Evolutionary conservation across 2,797 vertebrate genomes (phyloP).

Genomic region (Sebastiscus tertius): DNA sequence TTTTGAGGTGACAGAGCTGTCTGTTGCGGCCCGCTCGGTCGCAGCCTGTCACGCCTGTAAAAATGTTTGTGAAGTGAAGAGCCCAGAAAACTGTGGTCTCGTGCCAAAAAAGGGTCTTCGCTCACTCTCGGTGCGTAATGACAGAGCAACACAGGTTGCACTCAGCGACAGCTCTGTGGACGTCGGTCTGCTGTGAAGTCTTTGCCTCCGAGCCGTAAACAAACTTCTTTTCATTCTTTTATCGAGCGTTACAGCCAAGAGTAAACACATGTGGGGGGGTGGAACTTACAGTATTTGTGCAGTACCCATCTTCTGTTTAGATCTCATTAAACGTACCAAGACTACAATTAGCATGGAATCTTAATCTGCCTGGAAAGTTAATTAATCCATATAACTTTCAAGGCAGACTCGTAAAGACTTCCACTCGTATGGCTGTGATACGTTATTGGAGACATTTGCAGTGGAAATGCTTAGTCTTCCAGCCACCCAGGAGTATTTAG

Average conservation of each 20-base stretch:
- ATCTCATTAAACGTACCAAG: slow-evolving; percentile 66
- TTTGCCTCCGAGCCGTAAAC: slow-evolving; percentile 30
- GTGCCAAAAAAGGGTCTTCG: slow-evolving; percentile 77
- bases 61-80: slow-evolving; percentile 85
- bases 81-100: slow-evolving; percentile 68
- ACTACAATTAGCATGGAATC: slow-evolving; percentile 74
- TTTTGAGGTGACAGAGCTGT: slow-evolving; percentile 77
- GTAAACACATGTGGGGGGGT: slow-evolving; percentile 30
- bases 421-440: slow-evolving; percentile 60
- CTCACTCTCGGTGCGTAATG: slow-evolving; percentile 63
- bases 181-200: slow-evolving; percentile 17
- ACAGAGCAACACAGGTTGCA: slow-evolving; percentile 65
- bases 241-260: slow-evolving; percentile 2
- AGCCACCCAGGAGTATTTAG: slow-evolving; percentile 77
- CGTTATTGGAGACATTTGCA: slow-evolving; percentile 64
- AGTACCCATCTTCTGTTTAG: slow-evolving; percentile 62
- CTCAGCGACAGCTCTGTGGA: slow-evolving; percentile 49
- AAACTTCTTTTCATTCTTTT: slow-evolving; percentile 32
- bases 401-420: slow-evolving; percentile 70
- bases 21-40: slow-evolving; percentile 75
- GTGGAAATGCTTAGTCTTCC: slow-evolving; percentile 77
- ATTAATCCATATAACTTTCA: slow-evolving; percentile 78
- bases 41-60: slow-evolving; percentile 79
- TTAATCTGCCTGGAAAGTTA: slow-evolving; percentile 78
- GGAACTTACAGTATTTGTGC: slow-evolving; percentile 38